phyloP scores from a whole-genome alignment of 2,797 vertebrate species.

The Cephalopachus bancanus region DNA sequence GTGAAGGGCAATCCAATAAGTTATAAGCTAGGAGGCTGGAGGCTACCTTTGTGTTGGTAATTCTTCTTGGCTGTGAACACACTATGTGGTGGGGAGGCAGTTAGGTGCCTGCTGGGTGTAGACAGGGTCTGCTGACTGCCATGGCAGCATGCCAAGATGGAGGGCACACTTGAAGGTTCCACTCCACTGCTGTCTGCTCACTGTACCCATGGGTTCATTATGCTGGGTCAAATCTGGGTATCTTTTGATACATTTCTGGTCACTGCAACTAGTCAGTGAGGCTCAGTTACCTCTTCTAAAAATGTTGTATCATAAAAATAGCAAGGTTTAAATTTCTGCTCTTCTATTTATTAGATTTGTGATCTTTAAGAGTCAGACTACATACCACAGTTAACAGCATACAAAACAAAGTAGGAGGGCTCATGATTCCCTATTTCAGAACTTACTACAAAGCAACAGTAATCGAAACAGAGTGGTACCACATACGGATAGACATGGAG shows the following conservation, averaged over 20 bases:
- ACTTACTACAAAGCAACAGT: not conserved
- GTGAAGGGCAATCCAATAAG: not conserved
- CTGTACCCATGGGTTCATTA: too few relatives aligned
- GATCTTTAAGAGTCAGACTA: not conserved
- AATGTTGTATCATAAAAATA: not conserved
- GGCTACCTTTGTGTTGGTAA: not conserved
- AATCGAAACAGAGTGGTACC: not conserved
- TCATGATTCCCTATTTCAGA: not conserved
- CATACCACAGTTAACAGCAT: not conserved
- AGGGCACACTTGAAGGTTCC: accelerated
- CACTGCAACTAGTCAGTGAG: accelerated
- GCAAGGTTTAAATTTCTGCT: not conserved
- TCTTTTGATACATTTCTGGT: not conserved
- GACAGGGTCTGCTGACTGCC: not conserved
- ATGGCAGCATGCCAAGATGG: not conserved
- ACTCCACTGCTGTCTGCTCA: not conserved
- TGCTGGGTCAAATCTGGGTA: not conserved
- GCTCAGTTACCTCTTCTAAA: not conserved
- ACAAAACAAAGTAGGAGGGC: not conserved
- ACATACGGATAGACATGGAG: accelerated
- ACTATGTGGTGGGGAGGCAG: accelerated
- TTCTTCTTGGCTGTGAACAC: not conserved
- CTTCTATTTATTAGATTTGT: not conserved
- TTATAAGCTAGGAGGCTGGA: not conserved
- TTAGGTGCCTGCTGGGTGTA: not conserved